phyloP scores from a whole-genome alignment of 2,113 vertebrate genomes.

The Sander vitreus region DNA sequence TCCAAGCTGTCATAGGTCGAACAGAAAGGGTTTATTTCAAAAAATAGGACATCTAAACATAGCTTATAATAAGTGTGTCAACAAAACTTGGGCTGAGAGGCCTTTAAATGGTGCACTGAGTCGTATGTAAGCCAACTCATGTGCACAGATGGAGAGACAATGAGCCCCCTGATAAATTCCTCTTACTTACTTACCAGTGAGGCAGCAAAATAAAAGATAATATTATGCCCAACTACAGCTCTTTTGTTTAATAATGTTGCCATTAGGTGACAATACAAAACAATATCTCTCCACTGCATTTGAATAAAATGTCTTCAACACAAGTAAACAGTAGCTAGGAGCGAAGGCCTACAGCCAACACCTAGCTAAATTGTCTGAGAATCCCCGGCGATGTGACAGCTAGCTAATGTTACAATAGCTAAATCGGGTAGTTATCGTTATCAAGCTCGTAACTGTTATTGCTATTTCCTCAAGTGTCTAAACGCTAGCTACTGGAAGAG shows the following conservation, averaged over 20 bases:
- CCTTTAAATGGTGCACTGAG: conserved; percentile 32
- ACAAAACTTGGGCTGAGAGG: background rate
- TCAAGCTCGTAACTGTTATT: no score
- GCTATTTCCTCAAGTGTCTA: background rate
- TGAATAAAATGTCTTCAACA: background rate
- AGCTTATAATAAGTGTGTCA: conserved; percentile 42
- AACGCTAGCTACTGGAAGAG: fast-evolving
- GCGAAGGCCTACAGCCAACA: conserved; percentile 1
- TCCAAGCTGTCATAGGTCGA: background rate
- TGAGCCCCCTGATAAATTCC: background rate
- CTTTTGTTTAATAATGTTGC: background rate
- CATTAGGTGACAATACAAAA: background rate
- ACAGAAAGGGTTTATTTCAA: conserved; percentile 7
- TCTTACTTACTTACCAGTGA: background rate
- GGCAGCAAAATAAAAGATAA: background rate
- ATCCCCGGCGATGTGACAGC: background rate
- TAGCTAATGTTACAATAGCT: background rate
- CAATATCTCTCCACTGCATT: background rate
- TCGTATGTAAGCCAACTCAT: background rate
- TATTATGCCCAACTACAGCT: background rate
- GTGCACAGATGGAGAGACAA: conserved; percentile 25
- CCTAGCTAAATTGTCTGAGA: background rate
- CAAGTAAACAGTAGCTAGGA: background rate
- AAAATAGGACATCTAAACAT: conserved; percentile 53
- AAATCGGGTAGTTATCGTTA: background rate